Evolutionary conservation across 2,797 vertebrate genomes (phyloP).

Genomic region (Ibycter americanus): DNA sequence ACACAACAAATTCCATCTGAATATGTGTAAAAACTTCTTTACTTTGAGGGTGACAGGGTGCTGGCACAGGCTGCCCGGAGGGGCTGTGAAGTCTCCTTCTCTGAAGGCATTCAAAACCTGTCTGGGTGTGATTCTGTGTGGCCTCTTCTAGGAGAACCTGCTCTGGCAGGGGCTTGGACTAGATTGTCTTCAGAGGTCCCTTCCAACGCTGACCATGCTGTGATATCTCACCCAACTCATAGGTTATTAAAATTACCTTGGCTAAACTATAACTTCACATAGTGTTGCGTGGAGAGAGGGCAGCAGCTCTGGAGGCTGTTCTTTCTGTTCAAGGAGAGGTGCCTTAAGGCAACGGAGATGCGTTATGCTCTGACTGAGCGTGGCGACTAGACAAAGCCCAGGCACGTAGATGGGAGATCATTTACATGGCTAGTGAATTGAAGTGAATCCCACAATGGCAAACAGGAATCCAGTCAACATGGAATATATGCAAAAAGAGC

Average conservation of each 20-base stretch:
- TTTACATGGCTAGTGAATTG: neutral
- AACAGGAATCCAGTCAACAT: neutral
- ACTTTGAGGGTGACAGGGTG: too few species aligned
- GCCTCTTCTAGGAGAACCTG: too few species aligned
- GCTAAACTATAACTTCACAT: rapidly evolving
- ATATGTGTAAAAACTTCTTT: too few species aligned
- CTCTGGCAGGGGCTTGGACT: too few species aligned
- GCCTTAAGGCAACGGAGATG: neutral
- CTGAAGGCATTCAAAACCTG: too few species aligned
- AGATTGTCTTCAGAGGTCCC: too few species aligned
- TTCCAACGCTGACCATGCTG: too few species aligned
- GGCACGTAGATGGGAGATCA: neutral
- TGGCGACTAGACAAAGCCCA: neutral
- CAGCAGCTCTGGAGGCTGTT: neutral
- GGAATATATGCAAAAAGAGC: rapidly evolving
- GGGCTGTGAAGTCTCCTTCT: too few species aligned
- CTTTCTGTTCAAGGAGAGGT: neutral
- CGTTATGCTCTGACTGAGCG: too few species aligned
- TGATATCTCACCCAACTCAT: neutral
- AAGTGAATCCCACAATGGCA: neutral
- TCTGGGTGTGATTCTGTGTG: too few species aligned
- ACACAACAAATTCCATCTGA: too few species aligned
- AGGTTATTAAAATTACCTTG: neutral
- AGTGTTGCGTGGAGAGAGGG: neutral
- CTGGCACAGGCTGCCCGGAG: too few species aligned